Conservation (phyloP, 2,797 vertebrate species). For the Balearica regulorum region DNA sequence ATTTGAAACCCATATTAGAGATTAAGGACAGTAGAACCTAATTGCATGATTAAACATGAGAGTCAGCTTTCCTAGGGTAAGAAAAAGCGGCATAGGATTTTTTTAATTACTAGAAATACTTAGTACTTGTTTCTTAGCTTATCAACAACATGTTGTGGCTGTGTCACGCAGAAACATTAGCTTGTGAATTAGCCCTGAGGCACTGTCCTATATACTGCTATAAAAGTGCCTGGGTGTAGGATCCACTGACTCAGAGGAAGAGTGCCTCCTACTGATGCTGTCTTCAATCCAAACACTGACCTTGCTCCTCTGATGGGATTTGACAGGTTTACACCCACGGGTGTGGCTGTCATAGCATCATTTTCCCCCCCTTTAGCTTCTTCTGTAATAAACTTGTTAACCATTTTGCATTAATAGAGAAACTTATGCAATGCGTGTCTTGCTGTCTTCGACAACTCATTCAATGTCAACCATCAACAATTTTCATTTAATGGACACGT, state of each 20-base stretch:
- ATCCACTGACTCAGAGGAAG: constrained; percentile 60
- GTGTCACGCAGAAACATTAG: constrained; percentile 40
- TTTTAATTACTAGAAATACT: constrained; percentile 54
- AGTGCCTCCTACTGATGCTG: constrained; percentile 65
- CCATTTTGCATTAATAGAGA: constrained; percentile 47
- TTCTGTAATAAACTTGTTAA: constrained; percentile 63
- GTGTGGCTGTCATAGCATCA: constrained; percentile 62
- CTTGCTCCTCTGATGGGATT: constrained; percentile 26
- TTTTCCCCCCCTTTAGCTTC: constrained; percentile 21
- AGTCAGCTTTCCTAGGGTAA: neutral
- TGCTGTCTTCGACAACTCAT: constrained; percentile 37
- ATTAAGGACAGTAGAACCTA: neutral
- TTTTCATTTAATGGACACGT: constrained; percentile 44
- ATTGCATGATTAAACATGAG: neutral
- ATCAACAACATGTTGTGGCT: constrained; percentile 60
- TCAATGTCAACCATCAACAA: constrained; percentile 60
- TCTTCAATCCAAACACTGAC: constrained; percentile 39
- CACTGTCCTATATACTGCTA: constrained; percentile 42
- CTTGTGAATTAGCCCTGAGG: constrained; percentile 63
- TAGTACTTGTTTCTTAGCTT: constrained; percentile 52
- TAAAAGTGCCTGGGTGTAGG: constrained; percentile 9
- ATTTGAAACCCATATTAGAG: neutral
- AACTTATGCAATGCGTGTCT: constrained; percentile 28
- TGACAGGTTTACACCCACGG: constrained; percentile 64
- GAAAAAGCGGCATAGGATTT: neutral